A percentile compares a stretch with the other conserved stretches of the same genome.
Evolutionary conservation across 2,113 vertebrate species (phyloP).

Genomic region (Lasiurus borealis): DNA sequence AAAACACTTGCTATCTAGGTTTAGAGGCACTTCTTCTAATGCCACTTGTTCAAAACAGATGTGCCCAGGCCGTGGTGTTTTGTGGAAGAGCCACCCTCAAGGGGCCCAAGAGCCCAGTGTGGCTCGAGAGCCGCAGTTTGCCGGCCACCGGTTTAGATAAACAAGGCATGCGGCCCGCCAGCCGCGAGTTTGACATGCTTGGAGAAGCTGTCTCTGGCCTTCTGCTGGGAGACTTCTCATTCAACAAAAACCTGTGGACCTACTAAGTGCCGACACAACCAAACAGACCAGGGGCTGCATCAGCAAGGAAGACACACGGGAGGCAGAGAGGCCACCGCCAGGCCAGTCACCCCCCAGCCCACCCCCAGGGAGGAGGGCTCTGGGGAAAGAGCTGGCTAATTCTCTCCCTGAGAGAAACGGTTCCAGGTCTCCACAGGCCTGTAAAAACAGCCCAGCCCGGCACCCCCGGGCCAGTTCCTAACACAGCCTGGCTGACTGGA

Average conservation of each 20-base stretch:
- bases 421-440: slow-evolving; percentile 46
- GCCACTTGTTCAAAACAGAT: no score
- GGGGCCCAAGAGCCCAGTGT: no score
- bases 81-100: no score
- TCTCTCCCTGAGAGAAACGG: slow-evolving; percentile 1
- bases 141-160: no score
- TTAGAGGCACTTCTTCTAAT: no score
- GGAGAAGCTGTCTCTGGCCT: not conserved
- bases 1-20: no score
- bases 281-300: not conserved
- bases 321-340: not conserved
- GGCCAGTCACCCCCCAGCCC: not conserved
- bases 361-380: not conserved
- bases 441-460: slow-evolving; percentile 62
- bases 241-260: not conserved
- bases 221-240: no score
- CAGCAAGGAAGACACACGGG: not conserved
- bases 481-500: not conserved
- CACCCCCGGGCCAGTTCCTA: not conserved
- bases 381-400: not conserved
- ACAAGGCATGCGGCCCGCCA: no score
- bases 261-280: not conserved
- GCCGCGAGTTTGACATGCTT: not conserved
- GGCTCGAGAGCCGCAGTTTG: no score
- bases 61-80: no score